Conservation (phyloP, 1,140 invertebrate species). For the Zaprionus capensis region DNA sequence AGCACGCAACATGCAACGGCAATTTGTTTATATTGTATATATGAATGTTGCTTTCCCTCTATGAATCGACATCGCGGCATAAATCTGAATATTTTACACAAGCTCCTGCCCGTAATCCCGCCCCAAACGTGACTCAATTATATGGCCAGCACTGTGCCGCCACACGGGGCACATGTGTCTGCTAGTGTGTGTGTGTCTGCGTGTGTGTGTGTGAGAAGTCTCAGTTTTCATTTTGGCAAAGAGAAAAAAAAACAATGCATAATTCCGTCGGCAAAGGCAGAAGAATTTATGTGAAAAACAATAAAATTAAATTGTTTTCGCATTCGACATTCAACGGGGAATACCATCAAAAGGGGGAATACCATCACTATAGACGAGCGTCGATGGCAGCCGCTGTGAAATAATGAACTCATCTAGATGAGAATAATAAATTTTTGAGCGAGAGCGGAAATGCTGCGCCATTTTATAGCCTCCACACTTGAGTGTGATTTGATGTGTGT, state of each 20-base stretch:
- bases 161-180: not conserved
- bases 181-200: not conserved
- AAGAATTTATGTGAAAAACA: conserved; percentile 83
- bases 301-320: conserved; percentile 84
- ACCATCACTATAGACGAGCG: conserved; percentile 2
- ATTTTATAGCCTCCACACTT: conserved; percentile 40
- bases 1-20: conserved; percentile 27
- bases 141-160: conserved; percentile 57
- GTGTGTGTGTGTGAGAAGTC: conserved; percentile 22
- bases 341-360: conserved; percentile 13
- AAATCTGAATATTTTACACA: conserved; percentile 75
- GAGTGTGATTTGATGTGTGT: conserved; percentile 6
- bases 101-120: conserved; percentile 54
- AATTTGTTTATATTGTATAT: conserved; percentile 44
- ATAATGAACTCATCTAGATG: conserved; percentile 83
- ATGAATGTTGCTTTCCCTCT: not conserved
- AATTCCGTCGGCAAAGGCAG: conserved; percentile 54
- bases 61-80: conserved; percentile 60
- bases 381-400: conserved; percentile 65
- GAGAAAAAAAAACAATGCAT: conserved; percentile 62
- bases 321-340: conserved; percentile 66
- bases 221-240: conserved; percentile 64
- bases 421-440: conserved; percentile 78
- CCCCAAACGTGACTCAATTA: conserved; percentile 83
- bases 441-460: conserved; percentile 43